phyloP scores from a whole-genome alignment of 2,888 invertebrate species.

The Cantharis rustica region DNA sequence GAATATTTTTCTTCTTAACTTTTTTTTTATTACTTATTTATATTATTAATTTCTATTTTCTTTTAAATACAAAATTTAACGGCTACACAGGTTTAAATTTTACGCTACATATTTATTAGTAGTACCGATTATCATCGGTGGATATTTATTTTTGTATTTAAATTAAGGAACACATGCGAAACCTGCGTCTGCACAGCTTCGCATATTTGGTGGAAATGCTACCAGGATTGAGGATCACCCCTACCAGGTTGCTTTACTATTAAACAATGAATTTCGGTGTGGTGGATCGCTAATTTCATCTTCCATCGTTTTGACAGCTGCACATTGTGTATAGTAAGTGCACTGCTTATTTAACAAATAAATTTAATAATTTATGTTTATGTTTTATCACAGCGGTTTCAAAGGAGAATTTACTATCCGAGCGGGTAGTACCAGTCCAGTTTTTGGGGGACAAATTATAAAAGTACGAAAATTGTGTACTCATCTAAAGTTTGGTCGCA shows the following conservation, averaged over 20 bases:
- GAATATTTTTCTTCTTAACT: too few species aligned
- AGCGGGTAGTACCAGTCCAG: neutral
- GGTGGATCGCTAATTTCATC: neutral
- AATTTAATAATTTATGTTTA: too few species aligned
- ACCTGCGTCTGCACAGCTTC: neutral
- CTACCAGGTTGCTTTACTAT: neutral
- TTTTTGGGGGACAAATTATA: neutral
- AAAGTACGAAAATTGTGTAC: neutral
- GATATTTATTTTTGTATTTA: neutral
- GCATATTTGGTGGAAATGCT: neutral
- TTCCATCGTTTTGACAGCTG: neutral
- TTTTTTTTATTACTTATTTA: too few species aligned
- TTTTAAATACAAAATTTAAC: too few species aligned
- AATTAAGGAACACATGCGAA: neutral
- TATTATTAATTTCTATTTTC: too few species aligned
- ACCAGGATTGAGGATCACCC: neutral
- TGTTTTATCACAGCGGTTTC: too few species aligned
- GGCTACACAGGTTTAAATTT: too few species aligned
- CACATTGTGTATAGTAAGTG: neutral
- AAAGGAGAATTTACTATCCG: neutral
- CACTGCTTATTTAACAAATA: neutral
- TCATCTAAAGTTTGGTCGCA: neutral
- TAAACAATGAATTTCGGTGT: rapidly evolving
- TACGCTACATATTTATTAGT: too few species aligned
- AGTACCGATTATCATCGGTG: too few species aligned